phyloP scores from a whole-genome alignment of 2,888 invertebrate species.

The Oscheius sp. region DNA sequence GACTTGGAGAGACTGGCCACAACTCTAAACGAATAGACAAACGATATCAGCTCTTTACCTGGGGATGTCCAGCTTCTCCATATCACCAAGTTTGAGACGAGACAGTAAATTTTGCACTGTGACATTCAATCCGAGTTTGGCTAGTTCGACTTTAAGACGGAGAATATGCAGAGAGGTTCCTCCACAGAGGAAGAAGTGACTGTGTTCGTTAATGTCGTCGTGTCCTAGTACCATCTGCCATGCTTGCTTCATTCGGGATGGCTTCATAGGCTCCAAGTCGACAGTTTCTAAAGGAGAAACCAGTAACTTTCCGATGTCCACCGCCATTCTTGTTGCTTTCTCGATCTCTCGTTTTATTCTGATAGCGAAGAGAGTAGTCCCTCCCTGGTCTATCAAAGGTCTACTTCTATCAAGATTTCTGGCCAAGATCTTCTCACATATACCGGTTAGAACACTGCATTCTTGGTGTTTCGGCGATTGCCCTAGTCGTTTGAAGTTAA shows the following conservation, averaged over 20 bases:
- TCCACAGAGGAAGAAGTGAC: constrained; percentile 58
- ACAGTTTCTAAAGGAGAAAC: not conserved
- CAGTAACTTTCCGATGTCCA: not conserved
- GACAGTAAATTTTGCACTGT: constrained; percentile 42
- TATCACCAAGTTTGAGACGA: constrained; percentile 30
- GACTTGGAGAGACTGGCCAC: not conserved
- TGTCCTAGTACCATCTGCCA: constrained; percentile 32
- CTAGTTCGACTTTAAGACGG: constrained; percentile 46
- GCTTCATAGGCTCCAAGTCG: not conserved
- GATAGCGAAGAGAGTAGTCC: constrained; percentile 6
- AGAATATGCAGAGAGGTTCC: constrained; percentile 63
- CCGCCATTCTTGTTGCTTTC: not conserved
- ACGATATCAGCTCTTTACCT: not conserved
- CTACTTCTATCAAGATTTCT: not conserved
- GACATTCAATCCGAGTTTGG: constrained; percentile 30
- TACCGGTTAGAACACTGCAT: not conserved
- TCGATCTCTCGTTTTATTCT: not conserved
- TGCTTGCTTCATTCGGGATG: not conserved
- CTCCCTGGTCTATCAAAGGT: constrained; percentile 19
- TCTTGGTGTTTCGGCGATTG: not conserved
- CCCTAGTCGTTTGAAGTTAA: constrained; percentile 39
- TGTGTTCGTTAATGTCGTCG: constrained; percentile 25
- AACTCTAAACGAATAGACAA: constrained; percentile 16
- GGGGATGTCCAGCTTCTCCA: constrained; percentile 7
- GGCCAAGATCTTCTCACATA: not conserved